Base-by-base conservation (phyloP, 1,140 invertebrate genomes). In the Drosophila pectinifera region DNA sequence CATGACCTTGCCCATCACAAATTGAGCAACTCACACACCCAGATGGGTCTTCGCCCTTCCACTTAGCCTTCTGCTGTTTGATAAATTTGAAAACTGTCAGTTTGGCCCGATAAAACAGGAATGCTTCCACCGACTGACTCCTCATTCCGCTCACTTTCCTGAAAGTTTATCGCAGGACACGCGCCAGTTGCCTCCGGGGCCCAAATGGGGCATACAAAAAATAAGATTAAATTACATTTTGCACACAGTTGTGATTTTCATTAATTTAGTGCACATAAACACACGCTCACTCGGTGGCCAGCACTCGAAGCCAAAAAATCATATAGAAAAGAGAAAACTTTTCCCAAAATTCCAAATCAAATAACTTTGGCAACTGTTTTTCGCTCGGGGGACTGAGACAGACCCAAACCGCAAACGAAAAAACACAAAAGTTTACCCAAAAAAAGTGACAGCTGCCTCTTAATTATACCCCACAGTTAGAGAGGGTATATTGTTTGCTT, bases 181-280 rank as follows among this genome's bases (percentile, higher is more conserved):
- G 82, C 70, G 75, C 77, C 73, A 68, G 45, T 72, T 77, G 62
- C 42, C 78, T 46, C 26, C 57, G 34, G 34, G 28, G 69, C 45
- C 46, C 34, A 67, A 78, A 34, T 31, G 22, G 22, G 53, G 22
- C 39, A 56, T 16, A 56, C 43, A 70, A 84, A 64, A 70, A 48
- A 72, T 41, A 46, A 70, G 65, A 86, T 86, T 83, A 88, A 88
- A 86, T 86, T 88, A 88, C 70, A 88, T 88, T 86, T 79, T 76
- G 83, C 83, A 76, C 83, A 79, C 82, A 88, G 79, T 88, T 86
- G 70, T 86, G 83, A 88, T 86, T 86, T 88, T 88, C 83, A 86
- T 86, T 86, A 86, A 86, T 83, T 86, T 86, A 76, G 83, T 83
- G 75, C 78, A 79, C 80, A 83, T 68, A 86, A 81, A 85, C 69